A percentile compares a stretch with the other conserved stretches of the same genome.
Conservation (phyloP, 2,113 vertebrate genomes). For the Gnathonemus echidnorhynchus region DNA sequence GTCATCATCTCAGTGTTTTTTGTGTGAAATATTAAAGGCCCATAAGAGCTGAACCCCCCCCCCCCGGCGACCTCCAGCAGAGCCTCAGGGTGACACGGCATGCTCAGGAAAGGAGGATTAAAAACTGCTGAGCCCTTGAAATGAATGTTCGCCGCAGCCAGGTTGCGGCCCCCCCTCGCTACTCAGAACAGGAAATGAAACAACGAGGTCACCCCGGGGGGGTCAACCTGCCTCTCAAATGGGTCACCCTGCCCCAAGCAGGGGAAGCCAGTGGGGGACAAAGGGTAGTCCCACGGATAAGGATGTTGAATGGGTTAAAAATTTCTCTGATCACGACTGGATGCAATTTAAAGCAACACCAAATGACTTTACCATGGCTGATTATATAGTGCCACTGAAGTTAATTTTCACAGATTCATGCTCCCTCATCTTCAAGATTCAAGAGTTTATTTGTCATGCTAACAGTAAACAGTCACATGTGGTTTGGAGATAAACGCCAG, state of each 20-base stretch:
- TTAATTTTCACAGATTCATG: background rate
- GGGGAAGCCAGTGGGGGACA: background rate
- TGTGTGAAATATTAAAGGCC: background rate
- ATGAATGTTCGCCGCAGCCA: background rate
- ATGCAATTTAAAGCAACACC: background rate
- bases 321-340: background rate
- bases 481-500: background rate
- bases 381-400: background rate
- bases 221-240: background rate
- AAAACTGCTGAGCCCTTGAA: background rate
- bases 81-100: background rate
- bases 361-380: background rate
- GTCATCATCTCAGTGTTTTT: background rate
- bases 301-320: background rate
- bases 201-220: background rate
- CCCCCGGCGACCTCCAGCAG: background rate
- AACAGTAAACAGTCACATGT: background rate
- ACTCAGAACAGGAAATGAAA: conserved; percentile 16
- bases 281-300: background rate
- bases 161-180: background rate
- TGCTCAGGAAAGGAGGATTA: background rate
- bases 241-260: background rate
- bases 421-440: background rate
- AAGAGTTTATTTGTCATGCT: background rate
- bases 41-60: background rate